These are phyloP conservation scores for Seira musarum DNA, from an alignment of 2,888 invertebrate genomes.

Conservation along the genomic window DNA sequence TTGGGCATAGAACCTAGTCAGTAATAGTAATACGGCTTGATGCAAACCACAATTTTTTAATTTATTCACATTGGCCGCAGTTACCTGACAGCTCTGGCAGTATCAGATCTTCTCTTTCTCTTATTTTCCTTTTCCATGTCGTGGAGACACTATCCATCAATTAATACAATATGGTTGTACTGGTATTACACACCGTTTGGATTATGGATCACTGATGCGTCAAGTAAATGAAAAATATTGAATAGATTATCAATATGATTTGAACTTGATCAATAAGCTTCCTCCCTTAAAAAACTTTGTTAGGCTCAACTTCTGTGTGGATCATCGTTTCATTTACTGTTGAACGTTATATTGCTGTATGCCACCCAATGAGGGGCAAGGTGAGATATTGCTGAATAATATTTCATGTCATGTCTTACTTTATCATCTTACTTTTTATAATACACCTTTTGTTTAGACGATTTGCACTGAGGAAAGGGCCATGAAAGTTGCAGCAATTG, in stretches of 20 bases:
- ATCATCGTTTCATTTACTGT: conserved; percentile 83
- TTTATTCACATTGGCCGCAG: conserved; percentile 71
- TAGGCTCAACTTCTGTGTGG: conserved; percentile 81
- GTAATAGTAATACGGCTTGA: too few species aligned
- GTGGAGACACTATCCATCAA: conserved; percentile 73
- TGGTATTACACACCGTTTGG: conserved; percentile 78
- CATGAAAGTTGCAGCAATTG: conserved; percentile 77
- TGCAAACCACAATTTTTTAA: too few species aligned
- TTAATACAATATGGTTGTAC: conserved; percentile 77
- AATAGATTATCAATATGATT: too few species aligned
- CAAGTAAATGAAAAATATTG: conserved; percentile 76
- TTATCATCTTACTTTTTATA: too few species aligned
- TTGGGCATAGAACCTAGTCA: too few species aligned
- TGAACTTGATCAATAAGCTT: too few species aligned
- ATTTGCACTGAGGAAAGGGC: conserved; percentile 81
- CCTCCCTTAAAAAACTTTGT: too few species aligned
- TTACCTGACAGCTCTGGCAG: conserved; percentile 82
- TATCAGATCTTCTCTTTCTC: conserved; percentile 81
- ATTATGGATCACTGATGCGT: conserved; percentile 80
- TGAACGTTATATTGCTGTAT: conserved; percentile 81
- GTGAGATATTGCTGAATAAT: conserved; percentile 65
- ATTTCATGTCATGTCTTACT: too few species aligned
- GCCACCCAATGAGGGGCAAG: conserved; percentile 82
- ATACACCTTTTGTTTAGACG: too few species aligned
- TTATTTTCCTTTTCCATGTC: conserved; percentile 79